Evolutionary conservation across 2,797 vertebrate genomes (phyloP).

Genomic region (Sebastes trivittatus): DNA sequence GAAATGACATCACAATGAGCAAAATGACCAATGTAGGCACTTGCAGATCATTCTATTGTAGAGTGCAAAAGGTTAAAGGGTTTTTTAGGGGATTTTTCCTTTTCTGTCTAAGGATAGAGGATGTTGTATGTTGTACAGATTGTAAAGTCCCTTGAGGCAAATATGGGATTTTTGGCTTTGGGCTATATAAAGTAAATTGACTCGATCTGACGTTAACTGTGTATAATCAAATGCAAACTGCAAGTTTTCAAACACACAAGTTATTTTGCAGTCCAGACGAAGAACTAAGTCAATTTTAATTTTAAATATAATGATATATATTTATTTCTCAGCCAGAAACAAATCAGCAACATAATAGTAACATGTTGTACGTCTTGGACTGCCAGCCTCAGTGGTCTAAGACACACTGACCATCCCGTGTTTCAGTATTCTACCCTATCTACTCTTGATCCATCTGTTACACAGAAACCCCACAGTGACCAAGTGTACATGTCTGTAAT

Average conservation of each 20-base stretch:
- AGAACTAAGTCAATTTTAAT: background rate
- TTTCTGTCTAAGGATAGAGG: too few relatives aligned
- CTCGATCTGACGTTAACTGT: background rate
- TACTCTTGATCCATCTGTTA: background rate
- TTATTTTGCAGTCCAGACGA: background rate
- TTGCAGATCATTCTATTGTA: too few relatives aligned
- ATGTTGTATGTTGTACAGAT: too few relatives aligned
- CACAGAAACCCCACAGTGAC: background rate
- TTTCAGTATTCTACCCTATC: background rate
- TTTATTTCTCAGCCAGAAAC: background rate
- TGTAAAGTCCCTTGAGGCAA: background rate
- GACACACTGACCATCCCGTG: background rate
- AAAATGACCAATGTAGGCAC: too few relatives aligned
- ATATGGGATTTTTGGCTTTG: background rate
- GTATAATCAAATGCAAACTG: background rate
- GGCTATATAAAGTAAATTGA: background rate
- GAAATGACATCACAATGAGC: too few relatives aligned
- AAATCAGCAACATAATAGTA: background rate
- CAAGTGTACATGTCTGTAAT: background rate
- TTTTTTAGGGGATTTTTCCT: background rate
- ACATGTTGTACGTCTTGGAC: background rate
- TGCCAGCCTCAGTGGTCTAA: background rate
- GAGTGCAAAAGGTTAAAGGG: too few relatives aligned
- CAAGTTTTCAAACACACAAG: background rate
- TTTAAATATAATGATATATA: background rate